Percentiles rank a stretch among this genome's conserved stretches.
phyloP scores from a whole-genome alignment of 2,888 invertebrate genomes.

The Coleophora deauratella region DNA sequence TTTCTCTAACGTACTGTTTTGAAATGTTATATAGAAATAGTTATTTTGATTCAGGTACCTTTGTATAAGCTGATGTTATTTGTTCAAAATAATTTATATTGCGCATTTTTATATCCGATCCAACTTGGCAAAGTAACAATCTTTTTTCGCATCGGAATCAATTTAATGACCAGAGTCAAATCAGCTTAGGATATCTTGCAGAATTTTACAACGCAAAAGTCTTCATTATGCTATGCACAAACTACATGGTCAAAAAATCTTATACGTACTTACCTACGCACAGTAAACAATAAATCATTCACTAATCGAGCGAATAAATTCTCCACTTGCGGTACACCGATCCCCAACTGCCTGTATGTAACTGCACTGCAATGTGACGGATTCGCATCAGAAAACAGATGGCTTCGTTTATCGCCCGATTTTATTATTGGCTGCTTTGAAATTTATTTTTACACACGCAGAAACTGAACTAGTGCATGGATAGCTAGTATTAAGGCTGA shows the following conservation, averaged over 20 bases:
- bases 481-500: conserved; percentile 54
- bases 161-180: background rate
- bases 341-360: conserved; percentile 2
- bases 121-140: too few species aligned
- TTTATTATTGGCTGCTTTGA: conserved; percentile 28
- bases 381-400: conserved; percentile 33
- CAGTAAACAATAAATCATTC: background rate
- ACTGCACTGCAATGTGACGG: conserved; percentile 17
- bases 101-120: too few species aligned
- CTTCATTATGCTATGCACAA: too few species aligned
- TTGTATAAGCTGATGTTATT: too few species aligned
- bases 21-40: too few species aligned
- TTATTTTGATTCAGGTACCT: too few species aligned
- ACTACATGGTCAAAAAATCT: too few species aligned
- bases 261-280: conserved; percentile 1
- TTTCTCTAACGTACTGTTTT: too few species aligned
- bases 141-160: too few species aligned
- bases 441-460: conserved; percentile 55
- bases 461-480: conserved; percentile 47
- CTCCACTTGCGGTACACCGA: background rate
- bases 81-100: too few species aligned
- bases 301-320: conserved; percentile 1
- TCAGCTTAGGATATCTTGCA: background rate
- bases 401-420: conserved; percentile 12
- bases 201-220: background rate